Percentiles rank a stretch among this genome's conserved stretches.
Conservation (phyloP, 2,888 invertebrate genomes). For the Latrodectus hesperus region DNA sequence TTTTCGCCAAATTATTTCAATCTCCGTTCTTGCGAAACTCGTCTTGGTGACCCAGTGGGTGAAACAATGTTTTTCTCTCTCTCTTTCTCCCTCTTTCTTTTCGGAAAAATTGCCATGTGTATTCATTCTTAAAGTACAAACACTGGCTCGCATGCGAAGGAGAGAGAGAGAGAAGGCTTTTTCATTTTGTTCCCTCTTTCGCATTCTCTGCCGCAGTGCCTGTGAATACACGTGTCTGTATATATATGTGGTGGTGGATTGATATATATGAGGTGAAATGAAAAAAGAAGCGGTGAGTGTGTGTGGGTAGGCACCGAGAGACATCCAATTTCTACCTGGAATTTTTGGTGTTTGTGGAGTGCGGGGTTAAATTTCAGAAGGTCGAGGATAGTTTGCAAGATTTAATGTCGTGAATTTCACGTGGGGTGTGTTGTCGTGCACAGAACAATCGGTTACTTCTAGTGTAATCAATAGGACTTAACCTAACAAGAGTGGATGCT, state of each 20-base stretch:
- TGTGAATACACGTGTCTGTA: not conserved
- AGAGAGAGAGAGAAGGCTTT: not conserved
- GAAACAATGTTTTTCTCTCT: not conserved
- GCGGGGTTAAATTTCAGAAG: too few relatives aligned
- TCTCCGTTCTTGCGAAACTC: not conserved
- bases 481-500: too few relatives aligned
- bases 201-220: not conserved
- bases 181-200: constrained; percentile 28
- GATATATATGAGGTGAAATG: constrained; percentile 14
- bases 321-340: constrained; percentile 60
- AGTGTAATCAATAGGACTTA: too few relatives aligned
- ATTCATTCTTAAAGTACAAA: constrained; percentile 33
- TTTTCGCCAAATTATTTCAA: constrained; percentile 1
- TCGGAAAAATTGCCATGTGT: constrained; percentile 29
- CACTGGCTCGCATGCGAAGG: not conserved
- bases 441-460: too few relatives aligned
- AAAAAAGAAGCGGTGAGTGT: constrained; percentile 14
- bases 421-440: too few relatives aligned
- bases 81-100: not conserved
- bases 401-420: too few relatives aligned
- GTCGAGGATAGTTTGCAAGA: too few relatives aligned
- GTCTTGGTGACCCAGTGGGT: constrained; percentile 18
- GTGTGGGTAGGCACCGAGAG: not conserved
- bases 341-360: not conserved
- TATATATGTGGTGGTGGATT: constrained; percentile 37